Conservation (phyloP, 2,888 invertebrate genomes). For the Chrysolina americana region DNA sequence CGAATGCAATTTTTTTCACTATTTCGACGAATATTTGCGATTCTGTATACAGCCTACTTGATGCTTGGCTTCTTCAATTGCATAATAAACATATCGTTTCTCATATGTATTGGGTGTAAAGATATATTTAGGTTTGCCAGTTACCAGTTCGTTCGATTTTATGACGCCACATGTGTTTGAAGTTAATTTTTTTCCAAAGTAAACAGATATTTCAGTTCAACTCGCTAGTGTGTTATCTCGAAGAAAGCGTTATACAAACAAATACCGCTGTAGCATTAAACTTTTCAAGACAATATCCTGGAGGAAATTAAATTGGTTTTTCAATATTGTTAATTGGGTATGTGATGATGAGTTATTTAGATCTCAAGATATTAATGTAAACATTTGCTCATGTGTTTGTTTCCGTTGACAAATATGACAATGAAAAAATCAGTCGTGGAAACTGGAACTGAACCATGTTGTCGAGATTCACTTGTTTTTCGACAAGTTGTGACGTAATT, state of each 20-base stretch:
- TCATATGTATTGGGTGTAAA: neutral
- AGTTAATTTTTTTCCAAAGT: constrained; percentile 24
- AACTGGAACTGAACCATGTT: too few relatives aligned
- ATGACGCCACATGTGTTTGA: constrained; percentile 4
- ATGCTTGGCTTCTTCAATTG: neutral
- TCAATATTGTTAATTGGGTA: neutral
- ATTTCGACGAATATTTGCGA: neutral
- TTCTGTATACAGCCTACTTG: neutral
- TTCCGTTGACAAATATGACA: too few relatives aligned
- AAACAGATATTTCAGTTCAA: constrained; percentile 28
- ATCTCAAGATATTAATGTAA: neutral
- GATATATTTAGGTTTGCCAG: constrained; percentile 6
- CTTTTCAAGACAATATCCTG: neutral
- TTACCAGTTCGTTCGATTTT: constrained; percentile 12
- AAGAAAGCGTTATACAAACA: constrained; percentile 17
- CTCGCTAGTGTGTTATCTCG: constrained; percentile 19
- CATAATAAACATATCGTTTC: constrained; percentile 10
- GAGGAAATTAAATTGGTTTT: neutral
- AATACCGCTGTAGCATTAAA: neutral
- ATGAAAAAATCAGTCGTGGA: too few relatives aligned
- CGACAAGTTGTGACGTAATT: too few relatives aligned
- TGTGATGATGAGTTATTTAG: neutral
- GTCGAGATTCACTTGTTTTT: too few relatives aligned
- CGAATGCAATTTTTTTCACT: too few relatives aligned
- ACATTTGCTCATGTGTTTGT: too few relatives aligned